Percentiles rank a stretch among this genome's conserved stretches.
These are phyloP conservation scores for Xestia ashworthii DNA, from an alignment of 2,888 invertebrate species.

Conservation along the genomic window DNA sequence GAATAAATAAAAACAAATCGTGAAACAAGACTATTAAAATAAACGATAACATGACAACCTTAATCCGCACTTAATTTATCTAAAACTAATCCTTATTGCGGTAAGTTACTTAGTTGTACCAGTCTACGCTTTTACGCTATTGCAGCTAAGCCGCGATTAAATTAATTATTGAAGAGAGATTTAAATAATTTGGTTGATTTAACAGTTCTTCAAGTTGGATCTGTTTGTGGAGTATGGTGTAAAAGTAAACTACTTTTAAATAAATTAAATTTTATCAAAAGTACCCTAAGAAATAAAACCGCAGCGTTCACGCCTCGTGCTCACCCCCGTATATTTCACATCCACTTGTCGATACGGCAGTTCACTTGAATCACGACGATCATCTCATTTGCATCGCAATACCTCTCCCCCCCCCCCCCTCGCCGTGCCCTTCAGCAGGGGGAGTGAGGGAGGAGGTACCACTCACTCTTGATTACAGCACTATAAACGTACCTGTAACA, in stretches of 20 bases:
- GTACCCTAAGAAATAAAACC: neutral
- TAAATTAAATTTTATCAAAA: neutral
- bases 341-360: constrained; percentile 54
- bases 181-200: neutral
- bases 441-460: neutral
- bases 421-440: neutral
- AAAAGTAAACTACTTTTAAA: neutral
- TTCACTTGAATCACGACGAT: constrained; percentile 65
- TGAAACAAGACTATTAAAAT: neutral
- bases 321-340: constrained; percentile 22
- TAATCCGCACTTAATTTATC: neutral
- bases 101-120: neutral
- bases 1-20: neutral
- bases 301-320: neutral
- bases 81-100: neutral
- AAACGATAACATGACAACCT: neutral
- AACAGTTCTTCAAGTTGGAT: neutral
- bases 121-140: neutral
- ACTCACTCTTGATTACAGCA: constrained; percentile 58
- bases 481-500: constrained; percentile 65
- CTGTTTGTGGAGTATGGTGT: neutral
- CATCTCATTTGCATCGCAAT: constrained; percentile 67
- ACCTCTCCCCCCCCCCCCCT: constrained; percentile 19
- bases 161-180: neutral
- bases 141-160: neutral